Conservation (phyloP, 2,888 invertebrate species). For the Agrochola lota region DNA sequence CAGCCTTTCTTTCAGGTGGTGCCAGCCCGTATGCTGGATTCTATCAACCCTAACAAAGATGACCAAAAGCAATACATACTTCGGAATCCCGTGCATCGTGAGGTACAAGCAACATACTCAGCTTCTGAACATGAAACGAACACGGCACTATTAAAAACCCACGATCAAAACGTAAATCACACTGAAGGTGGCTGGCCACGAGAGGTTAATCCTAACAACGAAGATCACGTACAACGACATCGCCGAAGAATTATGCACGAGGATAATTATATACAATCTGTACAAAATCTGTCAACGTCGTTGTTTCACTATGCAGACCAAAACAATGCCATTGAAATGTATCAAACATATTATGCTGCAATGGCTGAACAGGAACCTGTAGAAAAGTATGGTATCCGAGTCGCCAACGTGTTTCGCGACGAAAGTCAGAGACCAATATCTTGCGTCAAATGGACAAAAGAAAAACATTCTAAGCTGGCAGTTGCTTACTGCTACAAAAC, state of each 20-base stretch:
- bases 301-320: constrained; percentile 93
- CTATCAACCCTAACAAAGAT: constrained; percentile 81
- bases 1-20: constrained; percentile 86
- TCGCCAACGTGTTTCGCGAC: constrained; percentile 93
- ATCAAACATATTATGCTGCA: constrained; percentile 93
- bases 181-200: constrained; percentile 96
- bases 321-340: constrained; percentile 95
- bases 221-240: constrained; percentile 93
- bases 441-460: constrained; percentile 93
- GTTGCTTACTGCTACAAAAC: constrained; percentile 90
- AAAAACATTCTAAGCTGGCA: constrained; percentile 91
- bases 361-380: constrained; percentile 87
- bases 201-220: constrained; percentile 92
- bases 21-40: constrained; percentile 84
- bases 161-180: constrained; percentile 92
- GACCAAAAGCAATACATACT: constrained; percentile 86
- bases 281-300: constrained; percentile 89
- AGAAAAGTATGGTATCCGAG: constrained; percentile 90
- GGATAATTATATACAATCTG: constrained; percentile 92
- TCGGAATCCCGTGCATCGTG: constrained; percentile 88
- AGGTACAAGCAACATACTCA: constrained; percentile 85
- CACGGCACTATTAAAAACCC: constrained; percentile 90
- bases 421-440: constrained; percentile 87
- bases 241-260: constrained; percentile 95
- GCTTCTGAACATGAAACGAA: constrained; percentile 90